These are phyloP conservation scores for Cremastobaeus sp. DNA, from an alignment of 2,888 invertebrate species.

Conservation along the genomic window DNA sequence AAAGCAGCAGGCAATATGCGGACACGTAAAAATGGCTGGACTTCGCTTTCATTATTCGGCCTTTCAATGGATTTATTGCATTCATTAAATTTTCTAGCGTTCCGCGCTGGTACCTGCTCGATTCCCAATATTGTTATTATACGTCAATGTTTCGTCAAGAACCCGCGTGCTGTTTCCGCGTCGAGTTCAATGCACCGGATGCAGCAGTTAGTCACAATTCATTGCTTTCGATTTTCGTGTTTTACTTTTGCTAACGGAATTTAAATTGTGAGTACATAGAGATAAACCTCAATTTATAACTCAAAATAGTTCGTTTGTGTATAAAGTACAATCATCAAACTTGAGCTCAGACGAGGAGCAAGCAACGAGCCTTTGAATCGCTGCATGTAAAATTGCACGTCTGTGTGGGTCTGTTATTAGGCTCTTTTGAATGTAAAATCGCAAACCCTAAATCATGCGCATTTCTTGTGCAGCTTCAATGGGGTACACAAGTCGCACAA, in stretches of 20 bases:
- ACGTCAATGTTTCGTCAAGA: neutral
- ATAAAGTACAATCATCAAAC: conserved; percentile 10
- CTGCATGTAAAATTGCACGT: conserved; percentile 44
- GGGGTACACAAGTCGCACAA: conserved; percentile 17
- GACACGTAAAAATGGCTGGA: too few relatives aligned
- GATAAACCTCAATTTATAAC: neutral
- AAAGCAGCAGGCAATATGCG: too few relatives aligned
- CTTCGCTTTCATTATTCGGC: conserved; percentile 40
- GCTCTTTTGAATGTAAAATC: conserved; percentile 42
- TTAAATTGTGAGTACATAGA: too few relatives aligned
- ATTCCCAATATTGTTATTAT: conserved; percentile 24
- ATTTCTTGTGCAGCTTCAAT: conserved; percentile 39
- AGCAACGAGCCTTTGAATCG: conserved; percentile 24
- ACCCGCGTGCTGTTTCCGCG: too few relatives aligned
- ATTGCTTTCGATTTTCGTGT: too few relatives aligned
- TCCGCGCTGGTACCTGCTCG: conserved; percentile 9
- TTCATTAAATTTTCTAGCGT: conserved; percentile 38
- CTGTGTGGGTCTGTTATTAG: conserved; percentile 47
- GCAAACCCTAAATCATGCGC: conserved; percentile 16
- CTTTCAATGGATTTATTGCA: conserved; percentile 16
- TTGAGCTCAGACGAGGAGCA: conserved; percentile 20
- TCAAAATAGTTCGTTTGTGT: conserved; percentile 6
- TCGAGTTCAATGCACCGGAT: too few relatives aligned
- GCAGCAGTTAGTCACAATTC: too few relatives aligned
- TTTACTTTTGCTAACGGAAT: too few relatives aligned